phyloP scores from a whole-genome alignment of 2,888 invertebrate genomes.

The Pristionchus maxplancki region DNA sequence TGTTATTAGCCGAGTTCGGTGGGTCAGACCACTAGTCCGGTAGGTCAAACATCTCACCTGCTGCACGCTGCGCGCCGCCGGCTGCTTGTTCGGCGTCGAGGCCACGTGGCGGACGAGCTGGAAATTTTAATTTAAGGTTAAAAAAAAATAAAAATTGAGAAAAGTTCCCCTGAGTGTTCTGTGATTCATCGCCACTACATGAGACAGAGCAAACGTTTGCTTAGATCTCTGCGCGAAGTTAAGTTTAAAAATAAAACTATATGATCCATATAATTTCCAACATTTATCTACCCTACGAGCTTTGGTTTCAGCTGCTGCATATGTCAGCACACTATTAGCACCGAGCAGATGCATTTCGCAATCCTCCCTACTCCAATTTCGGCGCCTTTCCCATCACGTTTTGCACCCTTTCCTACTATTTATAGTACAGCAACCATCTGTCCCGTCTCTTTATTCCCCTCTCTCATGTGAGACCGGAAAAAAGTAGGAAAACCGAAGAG shows the following conservation, averaged over 20 bases:
- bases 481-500: too few relatives aligned
- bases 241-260: too few relatives aligned
- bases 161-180: background rate
- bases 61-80: conserved; percentile 11
- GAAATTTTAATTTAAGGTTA: background rate
- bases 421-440: background rate
- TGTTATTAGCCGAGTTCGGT: background rate
- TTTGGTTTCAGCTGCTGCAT: too few relatives aligned
- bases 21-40: background rate
- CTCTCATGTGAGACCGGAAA: too few relatives aligned
- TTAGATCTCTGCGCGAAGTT: too few relatives aligned
- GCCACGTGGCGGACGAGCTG: conserved; percentile 44
- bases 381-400: background rate
- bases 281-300: too few relatives aligned
- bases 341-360: background rate
- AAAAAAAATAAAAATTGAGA: background rate
- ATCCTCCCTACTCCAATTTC: background rate
- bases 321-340: too few relatives aligned
- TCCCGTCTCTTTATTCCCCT: too few relatives aligned
- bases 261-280: too few relatives aligned
- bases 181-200: background rate
- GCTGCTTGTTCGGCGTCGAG: conserved; percentile 4
- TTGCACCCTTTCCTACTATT: background rate
- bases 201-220: accelerated
- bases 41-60: background rate